Evolutionary conservation across 2,797 vertebrate species (phyloP).

Genomic region (Bradypodion pumilum): DNA sequence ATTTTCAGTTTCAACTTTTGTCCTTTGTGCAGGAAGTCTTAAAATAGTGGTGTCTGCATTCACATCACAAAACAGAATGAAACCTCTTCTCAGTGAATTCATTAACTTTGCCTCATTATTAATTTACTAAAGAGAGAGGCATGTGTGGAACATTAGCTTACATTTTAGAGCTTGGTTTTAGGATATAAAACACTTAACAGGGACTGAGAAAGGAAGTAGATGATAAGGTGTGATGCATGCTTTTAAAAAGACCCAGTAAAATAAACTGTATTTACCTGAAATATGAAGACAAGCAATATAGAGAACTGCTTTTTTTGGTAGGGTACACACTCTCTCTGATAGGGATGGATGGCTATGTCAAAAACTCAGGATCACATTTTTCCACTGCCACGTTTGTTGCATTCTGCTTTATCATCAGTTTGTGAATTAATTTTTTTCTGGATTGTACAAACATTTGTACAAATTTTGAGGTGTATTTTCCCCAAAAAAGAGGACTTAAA

Average conservation of each 20-base stretch:
- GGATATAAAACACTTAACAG: conserved; percentile 28
- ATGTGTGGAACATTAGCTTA: background rate
- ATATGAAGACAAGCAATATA: background rate
- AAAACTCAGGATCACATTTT: background rate
- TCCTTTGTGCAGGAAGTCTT: conserved; percentile 38
- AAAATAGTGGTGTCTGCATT: conserved; percentile 47
- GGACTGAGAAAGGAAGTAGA: background rate
- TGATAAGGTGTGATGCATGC: background rate
- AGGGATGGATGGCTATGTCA: background rate
- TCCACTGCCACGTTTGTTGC: no score
- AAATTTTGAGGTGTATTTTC: background rate
- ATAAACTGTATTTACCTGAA: background rate
- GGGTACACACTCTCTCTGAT: background rate
- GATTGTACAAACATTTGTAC: background rate
- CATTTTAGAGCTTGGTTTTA: background rate
- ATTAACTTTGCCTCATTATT: conserved; percentile 33
- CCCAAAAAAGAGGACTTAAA: background rate
- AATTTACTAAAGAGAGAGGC: conserved; percentile 25
- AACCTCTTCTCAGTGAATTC: conserved; percentile 29
- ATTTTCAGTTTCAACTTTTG: conserved; percentile 36
- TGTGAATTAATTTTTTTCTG: background rate
- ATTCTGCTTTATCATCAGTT: no score
- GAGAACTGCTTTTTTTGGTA: background rate
- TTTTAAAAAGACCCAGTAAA: background rate
- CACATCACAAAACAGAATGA: conserved; percentile 38